Evolutionary conservation across 2,113 vertebrate genomes (phyloP), one percentile per base, ranked within the genome.

Genomic region (Aphyosemion australe): DNA sequence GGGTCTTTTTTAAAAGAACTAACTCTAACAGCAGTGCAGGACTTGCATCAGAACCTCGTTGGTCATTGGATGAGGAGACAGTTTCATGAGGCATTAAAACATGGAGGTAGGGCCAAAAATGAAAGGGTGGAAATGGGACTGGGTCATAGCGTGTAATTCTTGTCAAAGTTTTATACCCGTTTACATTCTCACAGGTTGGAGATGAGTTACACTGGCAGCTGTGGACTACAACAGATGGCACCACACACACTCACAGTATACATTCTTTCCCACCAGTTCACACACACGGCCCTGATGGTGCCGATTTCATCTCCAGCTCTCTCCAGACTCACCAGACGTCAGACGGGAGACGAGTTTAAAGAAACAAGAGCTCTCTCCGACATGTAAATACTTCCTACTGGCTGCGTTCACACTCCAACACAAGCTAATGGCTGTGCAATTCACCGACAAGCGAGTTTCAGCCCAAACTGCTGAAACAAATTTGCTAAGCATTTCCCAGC

Each of bases 131-230:
- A 8, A 8, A 37, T 1, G 34, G 34, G 7, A 39, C 5, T 19
- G 11, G 8, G 31, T 69, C 52, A 19, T 52, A 37, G 59, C 46
- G 54, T 60, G 13, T 13, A 26, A 19, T 0, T 52, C 20, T 61
- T 41, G 57, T 72, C 60, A 53, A 60, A 47, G 63, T 58, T 56
- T 4, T 11, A 57, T 20, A 70, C 50, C 0, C 9, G 19, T 69
- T 76, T 41, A 61, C 59, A 48, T 37, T 78, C 71, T 84, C 75
- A 76, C 39, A 56, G 48, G 55, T n/a, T 60, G 48, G 58, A 15
- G 59, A 76, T 74, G 83, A 76, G 65, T 72, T 68, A 64, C 15
- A 42, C 65, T 54, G 70, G 63, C 85, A 83, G 85, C 84, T 86
- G 82, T 42, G 70, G 73, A 8, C 62, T 58, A 7, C 74, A 72